Conservation (phyloP, 2,888 invertebrate species). For the Ditylenchus weischeri region DNA sequence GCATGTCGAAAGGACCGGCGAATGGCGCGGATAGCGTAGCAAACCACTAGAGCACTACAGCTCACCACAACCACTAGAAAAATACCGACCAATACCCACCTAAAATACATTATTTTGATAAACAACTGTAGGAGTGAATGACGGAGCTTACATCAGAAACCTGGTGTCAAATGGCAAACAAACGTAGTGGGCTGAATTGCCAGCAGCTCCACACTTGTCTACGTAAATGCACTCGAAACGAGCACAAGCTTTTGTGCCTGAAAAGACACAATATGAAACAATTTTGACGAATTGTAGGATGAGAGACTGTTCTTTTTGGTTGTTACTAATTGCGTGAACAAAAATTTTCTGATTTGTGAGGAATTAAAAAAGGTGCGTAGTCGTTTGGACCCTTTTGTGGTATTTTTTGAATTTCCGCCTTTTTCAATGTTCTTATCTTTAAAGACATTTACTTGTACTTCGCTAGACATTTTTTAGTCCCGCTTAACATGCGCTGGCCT, state of each 20-base stretch:
- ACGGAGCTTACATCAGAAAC: slow-evolving; percentile 20
- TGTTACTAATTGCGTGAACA: too few species aligned
- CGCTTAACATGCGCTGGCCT: too few species aligned
- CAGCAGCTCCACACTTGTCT: slow-evolving; percentile 23
- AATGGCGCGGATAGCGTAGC: slow-evolving; percentile 23
- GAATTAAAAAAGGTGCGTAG: too few species aligned
- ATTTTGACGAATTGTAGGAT: too few species aligned
- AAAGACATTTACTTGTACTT: too few species aligned
- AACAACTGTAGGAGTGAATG: too few species aligned
- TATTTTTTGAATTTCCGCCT: too few species aligned
- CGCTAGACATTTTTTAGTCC: too few species aligned
- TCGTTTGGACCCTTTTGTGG: too few species aligned
- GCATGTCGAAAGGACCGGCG: slow-evolving; percentile 22
- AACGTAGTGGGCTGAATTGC: slow-evolving; percentile 20
- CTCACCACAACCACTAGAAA: slow-evolving; percentile 24
- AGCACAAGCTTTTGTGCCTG: slow-evolving; percentile 13
- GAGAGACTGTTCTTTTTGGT: too few species aligned
- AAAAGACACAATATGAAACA: neutral
- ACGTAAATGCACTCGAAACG: slow-evolving; percentile 26
- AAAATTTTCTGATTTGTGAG: neutral
- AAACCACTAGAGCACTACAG: slow-evolving; percentile 25
- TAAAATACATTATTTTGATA: slow-evolving; percentile 1
- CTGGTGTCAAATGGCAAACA: slow-evolving; percentile 26
- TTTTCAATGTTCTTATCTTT: too few species aligned
- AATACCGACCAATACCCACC: slow-evolving; percentile 24